Evolutionary conservation across 1,140 invertebrate genomes (phyloP).

Genomic region (Globodera ellingtonae): DNA sequence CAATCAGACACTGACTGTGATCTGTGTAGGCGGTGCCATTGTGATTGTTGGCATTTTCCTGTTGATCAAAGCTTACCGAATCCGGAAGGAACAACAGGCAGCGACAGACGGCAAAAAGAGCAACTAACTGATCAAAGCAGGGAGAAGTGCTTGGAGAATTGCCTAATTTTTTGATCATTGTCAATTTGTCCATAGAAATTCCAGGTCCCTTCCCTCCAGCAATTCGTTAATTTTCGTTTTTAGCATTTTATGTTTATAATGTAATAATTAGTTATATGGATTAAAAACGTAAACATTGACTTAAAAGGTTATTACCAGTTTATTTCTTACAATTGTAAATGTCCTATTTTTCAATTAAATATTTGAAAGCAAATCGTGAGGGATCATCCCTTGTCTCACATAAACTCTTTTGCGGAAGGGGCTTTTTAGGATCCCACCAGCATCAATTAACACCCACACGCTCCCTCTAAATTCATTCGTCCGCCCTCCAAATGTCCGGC

Average conservation of each 20-base stretch:
- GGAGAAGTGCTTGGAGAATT: no score
- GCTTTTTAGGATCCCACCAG: no score
- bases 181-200: constrained; percentile 1
- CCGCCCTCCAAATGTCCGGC: constrained; percentile 21
- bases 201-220: background rate
- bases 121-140: background rate
- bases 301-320: no score
- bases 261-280: no score
- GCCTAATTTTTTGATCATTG: background rate
- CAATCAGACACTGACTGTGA: constrained; percentile 57
- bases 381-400: no score
- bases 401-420: no score
- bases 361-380: no score
- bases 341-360: no score
- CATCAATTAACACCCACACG: background rate
- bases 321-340: no score
- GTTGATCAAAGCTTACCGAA: constrained; percentile 59
- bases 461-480: background rate
- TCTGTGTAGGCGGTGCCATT: constrained; percentile 62
- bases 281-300: no score
- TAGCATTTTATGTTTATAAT: no score
- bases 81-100: constrained; percentile 40
- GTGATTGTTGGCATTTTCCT: constrained; percentile 60
- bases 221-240: background rate
- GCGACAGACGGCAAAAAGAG: constrained; percentile 33